Evolutionary conservation across 2,797 vertebrate species (phyloP).

Genomic region (Chromobotia macracanthus): DNA sequence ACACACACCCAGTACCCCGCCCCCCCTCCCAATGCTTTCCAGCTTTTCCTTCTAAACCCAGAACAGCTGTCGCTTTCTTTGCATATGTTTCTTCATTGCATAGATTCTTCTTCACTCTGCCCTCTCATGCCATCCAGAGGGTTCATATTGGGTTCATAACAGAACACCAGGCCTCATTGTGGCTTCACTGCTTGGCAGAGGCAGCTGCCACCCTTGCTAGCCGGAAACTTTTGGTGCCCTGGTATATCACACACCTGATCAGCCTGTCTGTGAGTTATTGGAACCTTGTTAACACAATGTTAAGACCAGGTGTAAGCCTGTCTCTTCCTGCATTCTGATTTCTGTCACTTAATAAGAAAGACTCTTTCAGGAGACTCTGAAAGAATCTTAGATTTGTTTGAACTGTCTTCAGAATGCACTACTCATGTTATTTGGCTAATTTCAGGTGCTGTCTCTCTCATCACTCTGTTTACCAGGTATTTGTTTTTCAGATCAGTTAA

Average conservation of each 20-base stretch:
- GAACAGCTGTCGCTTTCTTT: constrained; percentile 72
- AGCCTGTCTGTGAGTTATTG: constrained; percentile 19
- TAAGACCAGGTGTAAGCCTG: constrained; percentile 15
- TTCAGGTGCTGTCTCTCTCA: constrained; percentile 72
- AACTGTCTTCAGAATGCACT: constrained; percentile 72
- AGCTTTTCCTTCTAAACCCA: constrained; percentile 62
- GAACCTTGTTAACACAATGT: not conserved
- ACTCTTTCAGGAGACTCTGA: constrained; percentile 13
- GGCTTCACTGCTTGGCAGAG: no score
- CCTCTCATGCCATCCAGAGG: constrained; percentile 66
- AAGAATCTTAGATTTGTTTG: constrained; percentile 40
- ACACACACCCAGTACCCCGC: no score
- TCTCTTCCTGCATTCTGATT: constrained; percentile 41
- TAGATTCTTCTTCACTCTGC: constrained; percentile 68
- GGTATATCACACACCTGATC: no score
- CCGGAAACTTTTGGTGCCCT: no score
- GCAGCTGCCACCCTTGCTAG: no score
- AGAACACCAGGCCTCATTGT: no score
- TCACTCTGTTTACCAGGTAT: constrained; percentile 80
- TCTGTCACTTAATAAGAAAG: not conserved
- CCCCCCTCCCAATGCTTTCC: constrained; percentile 65
- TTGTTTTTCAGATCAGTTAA: constrained; percentile 79
- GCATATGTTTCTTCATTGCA: constrained; percentile 75
- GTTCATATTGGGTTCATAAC: not conserved
- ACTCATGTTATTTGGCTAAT: constrained; percentile 73